Conservation (phyloP, 2,888 invertebrate genomes). For the Thymelicus sylvestris region DNA sequence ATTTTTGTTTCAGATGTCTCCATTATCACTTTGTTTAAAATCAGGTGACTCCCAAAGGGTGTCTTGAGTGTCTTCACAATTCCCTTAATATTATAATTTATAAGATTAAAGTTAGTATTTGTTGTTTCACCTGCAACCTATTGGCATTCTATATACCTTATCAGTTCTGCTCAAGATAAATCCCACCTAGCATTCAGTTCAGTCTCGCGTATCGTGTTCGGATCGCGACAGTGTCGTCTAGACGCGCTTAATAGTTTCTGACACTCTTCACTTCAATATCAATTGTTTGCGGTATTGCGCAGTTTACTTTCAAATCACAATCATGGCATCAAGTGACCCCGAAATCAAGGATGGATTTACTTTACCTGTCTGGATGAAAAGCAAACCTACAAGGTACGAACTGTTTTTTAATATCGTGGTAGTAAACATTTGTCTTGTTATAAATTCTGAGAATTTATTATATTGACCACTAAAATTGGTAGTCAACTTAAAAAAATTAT, state of each 20-base stretch:
- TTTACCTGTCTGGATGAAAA: slow-evolving; percentile 91
- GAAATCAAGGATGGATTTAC: slow-evolving; percentile 86
- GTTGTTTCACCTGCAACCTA: slow-evolving; percentile 47
- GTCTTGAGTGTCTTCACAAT: slow-evolving; percentile 61
- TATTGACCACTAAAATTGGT: no score
- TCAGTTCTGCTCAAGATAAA: slow-evolving; percentile 80
- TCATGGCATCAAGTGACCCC: slow-evolving; percentile 82
- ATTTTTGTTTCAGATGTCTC: slow-evolving; percentile 73
- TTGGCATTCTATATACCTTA: slow-evolving; percentile 70
- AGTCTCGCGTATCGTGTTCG: slow-evolving; percentile 51
- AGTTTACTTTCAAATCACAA: slow-evolving; percentile 33
- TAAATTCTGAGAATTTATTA: no score
- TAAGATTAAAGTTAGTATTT: slow-evolving; percentile 41
- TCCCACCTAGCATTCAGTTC: slow-evolving; percentile 57
- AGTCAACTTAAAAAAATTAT: no score
- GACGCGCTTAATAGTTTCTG: slow-evolving; percentile 13
- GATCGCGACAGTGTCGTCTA: slow-evolving; percentile 23
- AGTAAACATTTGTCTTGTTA: no score
- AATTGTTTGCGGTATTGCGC: slow-evolving; percentile 16
- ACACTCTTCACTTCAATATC: slow-evolving; percentile 5
- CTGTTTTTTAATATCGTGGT: neutral
- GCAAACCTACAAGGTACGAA: slow-evolving; percentile 83
- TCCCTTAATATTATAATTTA: slow-evolving; percentile 44
- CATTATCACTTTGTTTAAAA: slow-evolving; percentile 60
- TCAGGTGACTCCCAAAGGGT: slow-evolving; percentile 68